Evolutionary conservation across 1,140 invertebrate genomes (phyloP), one percentile per base, ranked within the genome.

Genomic region (Diplogasteroides magnus): DNA sequence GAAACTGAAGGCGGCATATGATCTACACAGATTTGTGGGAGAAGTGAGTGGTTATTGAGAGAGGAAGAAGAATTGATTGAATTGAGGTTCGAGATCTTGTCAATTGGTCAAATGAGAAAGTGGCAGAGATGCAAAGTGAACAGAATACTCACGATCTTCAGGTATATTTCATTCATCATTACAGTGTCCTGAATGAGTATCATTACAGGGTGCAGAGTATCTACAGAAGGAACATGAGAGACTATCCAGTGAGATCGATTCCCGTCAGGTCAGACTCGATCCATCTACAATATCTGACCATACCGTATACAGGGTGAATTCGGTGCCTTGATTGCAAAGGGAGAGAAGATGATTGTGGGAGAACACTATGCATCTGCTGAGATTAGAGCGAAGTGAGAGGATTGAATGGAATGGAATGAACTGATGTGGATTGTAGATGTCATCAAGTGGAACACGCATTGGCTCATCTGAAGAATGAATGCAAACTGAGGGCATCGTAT

Each of bases 401-500:
- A 11, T 48, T 48, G 37, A 48, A 11, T 48, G 37, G 37, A 48
- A 6, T 48, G 6, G 6, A 19, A 48, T 48, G 37, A 11, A 48
- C 6, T 48, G 19, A 48, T 48, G 37, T 48, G 6, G 6, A 6
- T 19, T 48, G 6, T 19, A 48, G 37, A 48, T 48, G 37, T 72
- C 85, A 86, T 2, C 89, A 90, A 55, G 82, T 95, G 31, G 80
- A 92, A 57, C 88, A 90, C 65, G 91, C 92, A 79, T 86, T 91
- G 1, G 88, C 90, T 60, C 88, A 88, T 64, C 84, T 95, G 25
- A 90, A 91, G 75, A 87, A 88, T 0, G 90, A 90, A 0, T 97
- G 93, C 92, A 90, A 92, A 67, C 87, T 90, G 28, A 91, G 93
- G 77, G 92, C 93, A 82, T 88, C 94, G 1, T 90, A 92, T 77